These are phyloP conservation scores for Uromys caudimaculatus DNA, from an alignment of 2,797 vertebrate species.

Conservation along the genomic window DNA sequence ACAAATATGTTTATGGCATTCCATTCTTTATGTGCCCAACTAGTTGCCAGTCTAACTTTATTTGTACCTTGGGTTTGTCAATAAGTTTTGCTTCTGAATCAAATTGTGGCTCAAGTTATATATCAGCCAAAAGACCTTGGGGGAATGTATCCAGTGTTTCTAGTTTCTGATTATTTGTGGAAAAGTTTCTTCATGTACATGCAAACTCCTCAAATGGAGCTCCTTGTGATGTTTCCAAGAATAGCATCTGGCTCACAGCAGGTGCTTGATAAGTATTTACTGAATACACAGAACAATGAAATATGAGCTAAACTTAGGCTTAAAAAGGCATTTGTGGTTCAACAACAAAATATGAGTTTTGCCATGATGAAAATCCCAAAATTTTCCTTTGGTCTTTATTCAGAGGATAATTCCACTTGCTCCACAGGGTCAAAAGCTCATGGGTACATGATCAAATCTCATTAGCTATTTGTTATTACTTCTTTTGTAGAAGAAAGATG, in stretches of 20 bases:
- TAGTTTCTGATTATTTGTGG: background rate
- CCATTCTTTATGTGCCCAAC: background rate
- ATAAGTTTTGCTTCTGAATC: background rate
- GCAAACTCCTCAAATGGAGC: background rate
- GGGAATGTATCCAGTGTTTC: background rate
- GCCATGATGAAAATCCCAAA: background rate
- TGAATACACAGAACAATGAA: background rate
- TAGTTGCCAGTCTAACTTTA: background rate
- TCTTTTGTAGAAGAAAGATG: background rate
- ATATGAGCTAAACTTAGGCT: background rate
- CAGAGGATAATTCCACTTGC: background rate
- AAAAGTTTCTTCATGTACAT: background rate
- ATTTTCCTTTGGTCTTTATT: background rate
- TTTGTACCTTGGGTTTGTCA: background rate
- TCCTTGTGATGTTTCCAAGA: background rate
- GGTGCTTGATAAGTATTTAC: background rate
- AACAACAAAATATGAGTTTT: background rate
- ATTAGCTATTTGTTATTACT: background rate
- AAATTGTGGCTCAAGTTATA: background rate
- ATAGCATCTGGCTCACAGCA: background rate
- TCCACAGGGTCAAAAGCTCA: background rate
- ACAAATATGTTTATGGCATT: background rate
- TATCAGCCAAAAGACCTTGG: background rate
- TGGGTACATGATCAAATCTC: background rate
- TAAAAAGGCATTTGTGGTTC: background rate